These are phyloP conservation scores for Aphidius gifuensis DNA, from an alignment of 1,140 invertebrate species.

Conservation along the genomic window DNA sequence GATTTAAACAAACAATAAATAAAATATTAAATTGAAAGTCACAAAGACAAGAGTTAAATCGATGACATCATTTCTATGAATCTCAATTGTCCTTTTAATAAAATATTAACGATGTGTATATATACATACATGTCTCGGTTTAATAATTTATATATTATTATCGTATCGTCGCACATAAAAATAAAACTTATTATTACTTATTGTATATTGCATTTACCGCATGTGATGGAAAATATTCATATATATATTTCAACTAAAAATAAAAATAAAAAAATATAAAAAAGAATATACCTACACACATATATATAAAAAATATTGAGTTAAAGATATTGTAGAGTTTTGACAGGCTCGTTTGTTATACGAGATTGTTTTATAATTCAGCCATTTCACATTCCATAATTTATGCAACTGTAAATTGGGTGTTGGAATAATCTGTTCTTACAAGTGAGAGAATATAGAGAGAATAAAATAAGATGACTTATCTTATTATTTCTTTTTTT, in stretches of 20 bases:
- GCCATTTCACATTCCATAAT: slow-evolving; percentile 22
- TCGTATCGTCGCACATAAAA: too few species aligned
- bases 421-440: slow-evolving; percentile 14
- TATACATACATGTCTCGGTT: too few species aligned
- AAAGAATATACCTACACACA: background rate
- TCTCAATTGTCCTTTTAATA: slow-evolving; percentile 28
- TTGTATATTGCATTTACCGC: too few species aligned
- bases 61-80: slow-evolving; percentile 28
- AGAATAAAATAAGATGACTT: background rate
- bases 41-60: slow-evolving; percentile 17
- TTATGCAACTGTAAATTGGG: slow-evolving; percentile 22
- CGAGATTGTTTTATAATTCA: slow-evolving; percentile 21
- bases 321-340: slow-evolving; percentile 3
- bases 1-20: slow-evolving; percentile 10
- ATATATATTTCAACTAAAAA: slow-evolving; percentile 2
- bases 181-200: too few species aligned
- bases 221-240: too few species aligned
- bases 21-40: background rate
- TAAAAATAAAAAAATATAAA: background rate
- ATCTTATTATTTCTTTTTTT: background rate
- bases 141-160: too few species aligned
- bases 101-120: slow-evolving; percentile 23
- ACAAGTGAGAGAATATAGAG: background rate
- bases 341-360: slow-evolving; percentile 23
- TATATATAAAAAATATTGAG: background rate